phyloP scores from a whole-genome alignment of 2,113 vertebrate genomes.

The Passer montanus region DNA sequence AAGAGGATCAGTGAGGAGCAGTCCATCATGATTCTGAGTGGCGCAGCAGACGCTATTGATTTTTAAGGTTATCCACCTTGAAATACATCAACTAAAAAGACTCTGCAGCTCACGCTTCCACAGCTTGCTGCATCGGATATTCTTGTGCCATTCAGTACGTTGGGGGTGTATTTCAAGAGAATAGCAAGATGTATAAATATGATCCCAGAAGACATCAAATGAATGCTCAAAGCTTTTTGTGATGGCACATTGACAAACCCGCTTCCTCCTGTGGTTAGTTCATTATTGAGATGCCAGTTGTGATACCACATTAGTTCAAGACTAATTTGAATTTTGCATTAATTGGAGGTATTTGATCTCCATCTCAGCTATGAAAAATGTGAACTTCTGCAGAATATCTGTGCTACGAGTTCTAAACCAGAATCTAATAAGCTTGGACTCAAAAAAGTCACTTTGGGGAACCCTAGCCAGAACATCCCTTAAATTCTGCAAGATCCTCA shows the following conservation, averaged over 20 bases:
- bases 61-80: constrained; percentile 44
- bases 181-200: background rate
- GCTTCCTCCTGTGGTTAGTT: background rate
- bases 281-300: background rate
- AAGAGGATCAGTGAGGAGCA: background rate
- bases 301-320: background rate
- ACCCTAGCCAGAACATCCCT: background rate
- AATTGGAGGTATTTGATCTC: background rate
- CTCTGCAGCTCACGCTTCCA: background rate
- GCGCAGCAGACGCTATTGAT: background rate
- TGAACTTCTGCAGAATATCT: background rate
- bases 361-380: background rate
- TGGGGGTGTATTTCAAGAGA: background rate
- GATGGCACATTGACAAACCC: background rate
- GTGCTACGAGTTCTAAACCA: background rate
- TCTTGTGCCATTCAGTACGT: background rate
- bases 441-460: background rate
- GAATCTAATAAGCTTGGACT: background rate
- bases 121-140: constrained; percentile 1
- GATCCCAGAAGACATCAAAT: background rate
- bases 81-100: constrained; percentile 20
- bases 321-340: constrained; percentile 42
- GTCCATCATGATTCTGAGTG: constrained; percentile 12
- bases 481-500: background rate
- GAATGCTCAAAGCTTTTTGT: constrained; percentile 2